Conservation (phyloP, 64 coral and sea anemone genomes). For the Cladopsammia gracilis region DNA sequence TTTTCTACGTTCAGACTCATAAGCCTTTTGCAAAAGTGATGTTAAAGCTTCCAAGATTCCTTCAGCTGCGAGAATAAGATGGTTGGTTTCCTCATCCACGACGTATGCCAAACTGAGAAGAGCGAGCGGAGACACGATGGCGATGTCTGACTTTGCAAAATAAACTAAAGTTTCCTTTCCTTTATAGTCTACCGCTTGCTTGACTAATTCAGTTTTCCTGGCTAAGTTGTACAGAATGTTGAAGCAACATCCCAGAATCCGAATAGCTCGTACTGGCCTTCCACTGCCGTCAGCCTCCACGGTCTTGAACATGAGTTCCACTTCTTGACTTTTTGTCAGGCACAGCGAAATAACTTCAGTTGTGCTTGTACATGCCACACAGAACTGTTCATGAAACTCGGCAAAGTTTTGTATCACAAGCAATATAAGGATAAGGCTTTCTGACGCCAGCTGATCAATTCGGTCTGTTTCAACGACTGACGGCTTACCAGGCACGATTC, state of each 20-base stretch:
- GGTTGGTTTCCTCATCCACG: conserved; percentile 36
- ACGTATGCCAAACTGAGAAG: conserved; percentile 58
- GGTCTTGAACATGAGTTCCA: background rate
- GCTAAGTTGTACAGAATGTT: conserved; percentile 45
- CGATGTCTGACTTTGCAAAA: conserved; percentile 52
- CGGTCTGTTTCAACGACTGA: conserved; percentile 18
- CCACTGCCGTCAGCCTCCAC: background rate
- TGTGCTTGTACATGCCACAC: conserved; percentile 3
- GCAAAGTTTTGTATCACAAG: conserved; percentile 39
- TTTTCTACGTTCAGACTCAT: conserved; percentile 12
- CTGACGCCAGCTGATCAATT: background rate
- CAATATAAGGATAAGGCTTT: conserved; percentile 7
- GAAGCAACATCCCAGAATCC: conserved; percentile 39
- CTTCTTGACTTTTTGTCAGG: background rate
- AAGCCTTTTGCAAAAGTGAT: conserved; percentile 38
- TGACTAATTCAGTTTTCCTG: conserved; percentile 30
- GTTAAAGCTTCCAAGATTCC: conserved; percentile 38
- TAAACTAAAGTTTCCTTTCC: conserved; percentile 44
- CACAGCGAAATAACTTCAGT: conserved; percentile 15
- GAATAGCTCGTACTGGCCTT: conserved; percentile 18
- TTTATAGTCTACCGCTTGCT: conserved; percentile 2
- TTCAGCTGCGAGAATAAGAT: conserved; percentile 41
- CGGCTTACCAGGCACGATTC: background rate
- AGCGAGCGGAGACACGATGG: conserved; percentile 32
- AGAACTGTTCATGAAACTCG: conserved; percentile 34